These are phyloP conservation scores for Rhincodon typus DNA, from an alignment of 2,797 vertebrate genomes.

Conservation along the genomic window DNA sequence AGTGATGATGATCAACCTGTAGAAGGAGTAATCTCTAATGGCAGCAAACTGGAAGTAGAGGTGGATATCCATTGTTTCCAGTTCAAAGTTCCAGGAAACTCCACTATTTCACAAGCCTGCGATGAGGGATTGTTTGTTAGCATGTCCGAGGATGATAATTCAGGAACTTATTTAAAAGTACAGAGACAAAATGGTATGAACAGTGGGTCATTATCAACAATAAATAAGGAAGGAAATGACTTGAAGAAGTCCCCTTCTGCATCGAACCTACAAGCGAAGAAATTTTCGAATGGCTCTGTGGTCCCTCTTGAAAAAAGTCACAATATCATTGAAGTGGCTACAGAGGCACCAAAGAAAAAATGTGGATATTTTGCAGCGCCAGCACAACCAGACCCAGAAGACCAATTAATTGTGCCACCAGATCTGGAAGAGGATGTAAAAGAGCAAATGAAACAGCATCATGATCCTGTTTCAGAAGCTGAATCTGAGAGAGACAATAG, in stretches of 20 bases:
- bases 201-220: slow-evolving; percentile 66
- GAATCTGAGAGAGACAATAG: slow-evolving; percentile 49
- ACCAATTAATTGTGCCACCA: slow-evolving; percentile 84
- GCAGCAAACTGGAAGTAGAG: slow-evolving; percentile 89
- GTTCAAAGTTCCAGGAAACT: slow-evolving; percentile 58
- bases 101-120: slow-evolving; percentile 41
- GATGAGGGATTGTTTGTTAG: slow-evolving; percentile 45
- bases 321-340: slow-evolving; percentile 89
- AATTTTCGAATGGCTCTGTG: slow-evolving; percentile 88
- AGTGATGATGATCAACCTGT: slow-evolving; percentile 88
- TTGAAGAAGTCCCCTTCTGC: slow-evolving; percentile 86
- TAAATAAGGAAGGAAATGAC: slow-evolving; percentile 72
- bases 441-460: slow-evolving; percentile 77
- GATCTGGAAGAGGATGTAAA: slow-evolving; percentile 87
- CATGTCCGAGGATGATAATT: slow-evolving; percentile 52
- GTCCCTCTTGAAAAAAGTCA: slow-evolving; percentile 88
- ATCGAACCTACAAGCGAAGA: slow-evolving; percentile 83
- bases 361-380: slow-evolving; percentile 93
- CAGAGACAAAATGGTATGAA: slow-evolving; percentile 79
- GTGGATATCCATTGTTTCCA: slow-evolving; percentile 94
- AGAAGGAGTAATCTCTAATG: slow-evolving; percentile 85
- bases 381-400: slow-evolving; percentile 87
- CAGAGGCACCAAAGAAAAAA: slow-evolving; percentile 91
- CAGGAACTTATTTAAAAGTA: slow-evolving; percentile 56
- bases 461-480: slow-evolving; percentile 47